Evolutionary conservation across 2,113 vertebrate species (phyloP).

Genomic region (Eulacestoma nigropectus): DNA sequence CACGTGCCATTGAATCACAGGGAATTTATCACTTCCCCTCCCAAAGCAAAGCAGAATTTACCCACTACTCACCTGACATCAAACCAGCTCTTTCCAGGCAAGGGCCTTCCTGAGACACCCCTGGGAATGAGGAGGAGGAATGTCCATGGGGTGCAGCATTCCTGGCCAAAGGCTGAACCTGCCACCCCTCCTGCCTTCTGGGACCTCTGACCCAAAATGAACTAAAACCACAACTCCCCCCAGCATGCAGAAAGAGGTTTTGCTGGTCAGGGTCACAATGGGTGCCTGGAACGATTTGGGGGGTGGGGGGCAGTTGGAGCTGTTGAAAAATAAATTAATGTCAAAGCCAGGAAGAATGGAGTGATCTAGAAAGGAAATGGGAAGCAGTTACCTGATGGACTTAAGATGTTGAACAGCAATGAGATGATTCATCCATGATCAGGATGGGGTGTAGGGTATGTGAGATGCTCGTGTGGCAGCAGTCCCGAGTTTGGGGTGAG

Average conservation of each 20-base stretch:
- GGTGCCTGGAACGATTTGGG: accelerated
- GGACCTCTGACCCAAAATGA: not conserved
- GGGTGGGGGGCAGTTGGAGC: accelerated
- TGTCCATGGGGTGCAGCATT: accelerated
- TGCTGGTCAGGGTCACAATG: not conserved
- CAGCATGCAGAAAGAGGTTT: not conserved
- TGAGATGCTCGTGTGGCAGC: not conserved
- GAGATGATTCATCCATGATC: accelerated
- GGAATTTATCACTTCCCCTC: not conserved
- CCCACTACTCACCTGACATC: not conserved
- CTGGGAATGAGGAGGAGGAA: not conserved
- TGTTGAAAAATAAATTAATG: not conserved
- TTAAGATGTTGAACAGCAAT: not conserved
- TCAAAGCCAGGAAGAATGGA: not conserved
- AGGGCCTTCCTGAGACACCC: not conserved
- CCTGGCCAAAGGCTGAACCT: not conserved
- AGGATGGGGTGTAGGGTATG: no score
- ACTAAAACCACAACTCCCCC: not conserved
- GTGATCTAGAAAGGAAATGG: not conserved
- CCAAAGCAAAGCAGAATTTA: not conserved
- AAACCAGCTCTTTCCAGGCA: not conserved
- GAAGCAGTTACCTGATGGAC: not conserved
- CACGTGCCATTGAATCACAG: accelerated
- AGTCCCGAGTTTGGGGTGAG: not conserved
- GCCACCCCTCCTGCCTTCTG: not conserved